Conservation (phyloP, 2,113 vertebrate genomes). For the Hydrolagus affinis region DNA sequence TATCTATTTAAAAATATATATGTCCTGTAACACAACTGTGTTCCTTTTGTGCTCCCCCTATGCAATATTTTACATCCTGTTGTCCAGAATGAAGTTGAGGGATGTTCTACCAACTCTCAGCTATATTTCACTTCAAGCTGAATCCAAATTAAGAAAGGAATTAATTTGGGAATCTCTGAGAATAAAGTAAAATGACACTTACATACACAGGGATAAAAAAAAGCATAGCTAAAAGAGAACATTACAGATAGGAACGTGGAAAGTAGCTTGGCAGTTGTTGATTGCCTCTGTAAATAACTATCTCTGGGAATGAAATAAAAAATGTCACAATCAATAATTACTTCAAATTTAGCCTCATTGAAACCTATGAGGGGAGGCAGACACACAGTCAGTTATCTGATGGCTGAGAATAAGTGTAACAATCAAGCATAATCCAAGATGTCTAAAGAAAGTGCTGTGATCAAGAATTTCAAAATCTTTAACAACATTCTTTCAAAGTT, state of each 20-base stretch:
- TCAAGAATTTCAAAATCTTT: neutral
- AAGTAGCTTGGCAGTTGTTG: neutral
- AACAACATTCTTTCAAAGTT: neutral
- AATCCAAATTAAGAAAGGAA: neutral
- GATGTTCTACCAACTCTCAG: neutral
- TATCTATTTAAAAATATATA: no score
- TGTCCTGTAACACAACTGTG: no score
- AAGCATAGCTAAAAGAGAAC: neutral
- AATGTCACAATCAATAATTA: neutral
- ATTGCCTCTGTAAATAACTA: neutral
- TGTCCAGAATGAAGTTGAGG: no score
- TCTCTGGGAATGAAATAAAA: neutral
- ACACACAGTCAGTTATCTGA: neutral
- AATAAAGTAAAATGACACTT: neutral
- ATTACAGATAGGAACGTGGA: neutral
- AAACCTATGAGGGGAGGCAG: neutral
- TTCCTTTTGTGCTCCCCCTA: no score
- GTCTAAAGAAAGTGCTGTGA: neutral
- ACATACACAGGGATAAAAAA: neutral
- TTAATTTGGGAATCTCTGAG: neutral
- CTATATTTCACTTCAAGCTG: neutral
- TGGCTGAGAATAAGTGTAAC: neutral
- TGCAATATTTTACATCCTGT: neutral
- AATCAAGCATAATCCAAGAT: neutral
- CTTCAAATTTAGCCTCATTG: neutral